Conservation (phyloP, 2,797 vertebrate genomes). For the Pipistrellus nathusii region DNA sequence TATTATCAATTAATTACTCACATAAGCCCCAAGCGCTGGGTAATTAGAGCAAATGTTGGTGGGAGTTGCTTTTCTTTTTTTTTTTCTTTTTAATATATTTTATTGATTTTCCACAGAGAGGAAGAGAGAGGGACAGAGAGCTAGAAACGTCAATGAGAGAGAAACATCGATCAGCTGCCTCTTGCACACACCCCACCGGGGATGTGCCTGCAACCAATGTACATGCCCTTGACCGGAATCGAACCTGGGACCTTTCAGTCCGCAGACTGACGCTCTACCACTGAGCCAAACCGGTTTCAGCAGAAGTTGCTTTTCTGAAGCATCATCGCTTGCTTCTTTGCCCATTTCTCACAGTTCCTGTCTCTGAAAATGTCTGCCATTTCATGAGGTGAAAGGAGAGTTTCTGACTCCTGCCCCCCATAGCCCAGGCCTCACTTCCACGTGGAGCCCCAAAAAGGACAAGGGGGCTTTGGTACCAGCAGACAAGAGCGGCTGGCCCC, state of each 20-base stretch:
- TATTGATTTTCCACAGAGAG: too few relatives aligned
- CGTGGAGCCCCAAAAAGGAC: neutral
- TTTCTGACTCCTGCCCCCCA: neutral
- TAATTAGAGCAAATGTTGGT: neutral
- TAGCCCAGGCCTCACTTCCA: neutral
- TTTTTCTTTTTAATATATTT: too few relatives aligned
- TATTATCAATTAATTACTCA: constrained; percentile 47
- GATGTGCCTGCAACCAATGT: too few relatives aligned
- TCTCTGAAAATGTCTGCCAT: neutral
- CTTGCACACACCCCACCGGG: too few relatives aligned
- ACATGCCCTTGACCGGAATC: too few relatives aligned
- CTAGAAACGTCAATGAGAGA: too few relatives aligned
- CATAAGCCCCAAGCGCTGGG: constrained; percentile 30
- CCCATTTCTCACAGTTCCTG: neutral
- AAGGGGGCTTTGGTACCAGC: fast-evolving
- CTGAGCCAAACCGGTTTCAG: too few relatives aligned
- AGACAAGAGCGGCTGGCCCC: fast-evolving
- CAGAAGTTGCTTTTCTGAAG: neutral
- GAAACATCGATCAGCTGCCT: too few relatives aligned
- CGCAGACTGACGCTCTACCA: too few relatives aligned
- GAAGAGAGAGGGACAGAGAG: too few relatives aligned
- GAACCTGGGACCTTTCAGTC: too few relatives aligned
- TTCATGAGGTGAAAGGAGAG: neutral
- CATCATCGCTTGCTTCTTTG: neutral
- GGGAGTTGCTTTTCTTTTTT: neutral